Conservation (phyloP, 2,797 vertebrate genomes). For the Anableps anableps region DNA sequence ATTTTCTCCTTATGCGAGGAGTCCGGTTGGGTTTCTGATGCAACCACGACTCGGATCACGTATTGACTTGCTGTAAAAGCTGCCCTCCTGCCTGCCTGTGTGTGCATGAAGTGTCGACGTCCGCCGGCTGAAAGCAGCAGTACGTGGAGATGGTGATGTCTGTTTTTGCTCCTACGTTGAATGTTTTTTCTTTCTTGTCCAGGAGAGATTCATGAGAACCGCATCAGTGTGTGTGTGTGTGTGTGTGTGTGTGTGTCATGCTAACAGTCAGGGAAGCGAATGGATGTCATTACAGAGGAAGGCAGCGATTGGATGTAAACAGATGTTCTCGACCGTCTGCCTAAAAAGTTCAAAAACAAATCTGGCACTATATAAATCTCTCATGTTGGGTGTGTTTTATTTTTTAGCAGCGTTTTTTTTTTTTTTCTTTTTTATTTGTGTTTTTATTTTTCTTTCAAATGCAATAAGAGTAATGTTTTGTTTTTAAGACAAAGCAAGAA, state of each 20-base stretch:
- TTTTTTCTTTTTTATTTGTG: slow-evolving; percentile 60
- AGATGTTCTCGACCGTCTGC: slow-evolving; percentile 48
- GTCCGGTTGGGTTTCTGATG: slow-evolving; percentile 78
- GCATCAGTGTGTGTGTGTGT: slow-evolving; percentile 20
- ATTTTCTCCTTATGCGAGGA: slow-evolving; percentile 72
- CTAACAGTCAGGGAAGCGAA: background rate
- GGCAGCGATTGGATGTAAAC: slow-evolving; percentile 35
- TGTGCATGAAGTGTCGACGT: slow-evolving; percentile 74
- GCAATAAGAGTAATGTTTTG: slow-evolving; percentile 81
- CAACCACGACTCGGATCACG: slow-evolving; percentile 72
- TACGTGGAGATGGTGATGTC: slow-evolving; percentile 57
- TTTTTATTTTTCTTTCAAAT: slow-evolving; percentile 78
- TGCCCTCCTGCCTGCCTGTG: slow-evolving; percentile 77
- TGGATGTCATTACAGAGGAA: slow-evolving; percentile 16
- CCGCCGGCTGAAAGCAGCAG: slow-evolving; percentile 58
- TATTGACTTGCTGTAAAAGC: slow-evolving; percentile 81
- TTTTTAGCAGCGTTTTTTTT: slow-evolving; percentile 77
- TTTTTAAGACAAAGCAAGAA: slow-evolving; percentile 80
- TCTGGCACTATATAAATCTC: slow-evolving; percentile 84
- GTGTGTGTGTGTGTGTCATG: background rate
- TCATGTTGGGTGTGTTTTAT: slow-evolving; percentile 77
- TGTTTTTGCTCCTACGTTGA: slow-evolving; percentile 69
- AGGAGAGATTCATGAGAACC: slow-evolving; percentile 70
- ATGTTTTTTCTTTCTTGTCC: slow-evolving; percentile 71
- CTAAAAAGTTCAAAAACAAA: slow-evolving; percentile 78